These are phyloP conservation scores for Girardia tigrina DNA, from an alignment of 2,888 invertebrate species.

Conservation along the genomic window DNA sequence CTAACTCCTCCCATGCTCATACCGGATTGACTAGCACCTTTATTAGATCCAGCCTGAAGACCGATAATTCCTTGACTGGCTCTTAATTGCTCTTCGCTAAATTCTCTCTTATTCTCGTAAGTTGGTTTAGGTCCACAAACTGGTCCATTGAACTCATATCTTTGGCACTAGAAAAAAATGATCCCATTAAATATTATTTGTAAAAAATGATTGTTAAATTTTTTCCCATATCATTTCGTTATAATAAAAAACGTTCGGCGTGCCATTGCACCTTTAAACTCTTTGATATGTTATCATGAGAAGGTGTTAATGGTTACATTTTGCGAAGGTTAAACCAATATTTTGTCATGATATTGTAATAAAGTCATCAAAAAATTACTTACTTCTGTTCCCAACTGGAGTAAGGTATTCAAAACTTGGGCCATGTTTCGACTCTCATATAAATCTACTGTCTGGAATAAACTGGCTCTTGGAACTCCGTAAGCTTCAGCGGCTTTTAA, in stretches of 20 bases:
- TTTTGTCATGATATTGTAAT: no score
- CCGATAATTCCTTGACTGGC: constrained; percentile 39
- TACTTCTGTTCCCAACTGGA: constrained; percentile 49
- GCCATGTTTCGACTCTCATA: constrained; percentile 49
- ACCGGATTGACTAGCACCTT: constrained; percentile 32
- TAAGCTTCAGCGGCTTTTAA: constrained; percentile 44
- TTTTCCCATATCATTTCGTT: no score
- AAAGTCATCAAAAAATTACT: constrained; percentile 36
- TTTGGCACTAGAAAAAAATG: constrained; percentile 42
- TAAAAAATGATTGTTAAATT: no score
- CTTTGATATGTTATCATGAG: no score
- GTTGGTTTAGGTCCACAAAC: constrained; percentile 46
- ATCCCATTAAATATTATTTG: no score
- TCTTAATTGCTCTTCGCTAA: constrained; percentile 44
- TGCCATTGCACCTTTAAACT: no score
- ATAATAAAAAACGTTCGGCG: no score
- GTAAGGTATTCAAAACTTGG: constrained; percentile 47
- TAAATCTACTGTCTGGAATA: constrained; percentile 48
- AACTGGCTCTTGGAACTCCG: constrained; percentile 45
- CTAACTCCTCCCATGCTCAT: constrained; percentile 34
- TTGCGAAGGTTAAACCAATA: no score
- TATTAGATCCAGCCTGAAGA: constrained; percentile 36
- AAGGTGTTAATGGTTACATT: no score
- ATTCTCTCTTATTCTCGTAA: constrained; percentile 42
- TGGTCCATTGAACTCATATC: constrained; percentile 44